A percentile compares a stretch with the other conserved stretches of the same genome.
These are phyloP conservation scores for Sakesphorus luctuosus DNA, from an alignment of 2,113 vertebrate genomes.

Conservation along the genomic window DNA sequence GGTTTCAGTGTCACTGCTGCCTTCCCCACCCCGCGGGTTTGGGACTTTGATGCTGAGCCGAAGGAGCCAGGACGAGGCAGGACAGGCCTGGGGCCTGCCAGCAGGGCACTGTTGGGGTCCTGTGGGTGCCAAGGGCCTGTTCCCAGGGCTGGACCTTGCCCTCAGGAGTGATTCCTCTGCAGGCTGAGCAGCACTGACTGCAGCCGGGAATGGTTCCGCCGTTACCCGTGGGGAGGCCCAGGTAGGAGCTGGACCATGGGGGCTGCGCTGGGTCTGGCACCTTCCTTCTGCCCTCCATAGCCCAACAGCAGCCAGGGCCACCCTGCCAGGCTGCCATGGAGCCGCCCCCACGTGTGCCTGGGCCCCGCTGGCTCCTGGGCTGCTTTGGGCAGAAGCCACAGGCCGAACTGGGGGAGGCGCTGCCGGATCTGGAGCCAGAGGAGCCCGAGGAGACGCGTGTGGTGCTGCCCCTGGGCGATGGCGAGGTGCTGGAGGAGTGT, in stretches of 20 bases:
- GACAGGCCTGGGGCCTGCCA: accelerated
- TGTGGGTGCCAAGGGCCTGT: accelerated
- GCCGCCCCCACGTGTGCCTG: slow-evolving; percentile 73
- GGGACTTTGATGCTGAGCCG: not conserved
- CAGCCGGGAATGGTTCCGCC: not conserved
- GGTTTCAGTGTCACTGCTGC: accelerated
- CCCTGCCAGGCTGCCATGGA: slow-evolving; percentile 72
- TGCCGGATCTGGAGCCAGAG: not conserved
- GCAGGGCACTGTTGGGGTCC: not conserved
- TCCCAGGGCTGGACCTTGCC: accelerated
- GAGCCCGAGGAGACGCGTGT: slow-evolving; percentile 67
- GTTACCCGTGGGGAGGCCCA: not conserved
- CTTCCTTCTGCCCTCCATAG: not conserved
- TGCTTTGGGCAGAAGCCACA: slow-evolving; percentile 79
- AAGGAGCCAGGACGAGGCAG: not conserved
- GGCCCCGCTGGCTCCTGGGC: slow-evolving; percentile 75
- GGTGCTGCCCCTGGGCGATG: slow-evolving; percentile 68
- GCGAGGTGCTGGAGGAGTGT: slow-evolving; percentile 77
- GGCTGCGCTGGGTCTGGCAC: not conserved
- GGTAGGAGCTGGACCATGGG: not conserved
- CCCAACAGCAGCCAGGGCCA: not conserved
- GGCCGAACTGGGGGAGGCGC: not conserved
- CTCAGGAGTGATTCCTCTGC: not conserved
- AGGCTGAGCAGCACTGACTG: not conserved
- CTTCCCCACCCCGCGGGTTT: accelerated